phyloP scores from a whole-genome alignment of 2,797 vertebrate species.

The Phylloscopus collybita region DNA sequence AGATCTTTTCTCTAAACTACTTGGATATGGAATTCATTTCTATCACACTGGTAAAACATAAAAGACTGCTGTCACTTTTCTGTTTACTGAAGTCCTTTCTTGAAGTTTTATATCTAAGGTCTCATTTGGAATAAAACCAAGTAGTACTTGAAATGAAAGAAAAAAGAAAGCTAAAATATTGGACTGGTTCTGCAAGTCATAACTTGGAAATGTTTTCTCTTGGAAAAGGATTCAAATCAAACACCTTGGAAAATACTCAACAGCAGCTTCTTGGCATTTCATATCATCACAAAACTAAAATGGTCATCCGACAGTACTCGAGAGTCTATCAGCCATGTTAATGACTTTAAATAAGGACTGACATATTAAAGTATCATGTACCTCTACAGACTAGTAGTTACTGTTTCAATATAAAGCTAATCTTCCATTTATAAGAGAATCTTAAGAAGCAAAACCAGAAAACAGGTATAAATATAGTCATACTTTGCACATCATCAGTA shows the following conservation, averaged over 20 bases:
- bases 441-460: neutral
- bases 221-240: neutral
- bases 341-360: neutral
- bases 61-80: neutral
- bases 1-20: neutral
- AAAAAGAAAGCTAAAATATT: neutral
- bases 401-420: neutral
- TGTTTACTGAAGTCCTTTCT: neutral
- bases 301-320: neutral
- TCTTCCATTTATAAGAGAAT: neutral
- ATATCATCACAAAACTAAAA: neutral
- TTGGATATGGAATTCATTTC: neutral
- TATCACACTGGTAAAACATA: neutral
- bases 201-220: neutral
- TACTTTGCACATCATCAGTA: neutral
- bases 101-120: neutral
- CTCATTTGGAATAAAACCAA: neutral
- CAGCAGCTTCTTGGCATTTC: neutral
- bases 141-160: neutral
- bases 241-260: neutral
- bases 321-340: neutral
- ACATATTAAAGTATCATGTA: neutral
- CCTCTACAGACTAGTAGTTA: neutral
- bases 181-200: neutral
- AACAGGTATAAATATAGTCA: neutral